Evolutionary conservation across 2,797 vertebrate species (phyloP).

Genomic region (Manis javanica): DNA sequence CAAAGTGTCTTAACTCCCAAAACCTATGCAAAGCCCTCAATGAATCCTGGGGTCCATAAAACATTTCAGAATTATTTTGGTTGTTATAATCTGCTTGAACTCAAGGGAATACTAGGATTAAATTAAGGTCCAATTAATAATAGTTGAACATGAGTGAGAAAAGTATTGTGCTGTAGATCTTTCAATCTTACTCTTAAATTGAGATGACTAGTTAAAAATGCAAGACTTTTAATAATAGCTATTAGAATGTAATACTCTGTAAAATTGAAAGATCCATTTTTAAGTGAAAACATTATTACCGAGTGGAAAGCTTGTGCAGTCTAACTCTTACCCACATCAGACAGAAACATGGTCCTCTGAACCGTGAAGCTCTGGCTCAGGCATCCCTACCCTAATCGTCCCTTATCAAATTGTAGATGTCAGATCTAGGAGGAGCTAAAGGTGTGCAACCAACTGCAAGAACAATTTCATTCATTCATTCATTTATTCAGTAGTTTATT

Average conservation of each 20-base stretch:
- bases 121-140: not conserved
- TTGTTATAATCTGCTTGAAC: conserved; percentile 10
- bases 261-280: not conserved
- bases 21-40: not conserved
- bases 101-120: not conserved
- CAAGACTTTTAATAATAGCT: not conserved
- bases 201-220: not conserved
- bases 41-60: not conserved
- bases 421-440: not conserved
- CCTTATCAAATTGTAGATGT: not conserved
- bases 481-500: not conserved
- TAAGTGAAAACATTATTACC: not conserved
- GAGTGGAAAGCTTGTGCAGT: not conserved
- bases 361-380: not conserved
- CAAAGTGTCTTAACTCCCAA: not conserved
- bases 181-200: not conserved
- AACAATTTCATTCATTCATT: not conserved
- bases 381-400: not conserved
- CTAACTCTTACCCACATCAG: not conserved
- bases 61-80: conserved; percentile 29
- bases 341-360: not conserved
- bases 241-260: not conserved
- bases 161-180: not conserved
- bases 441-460: not conserved
- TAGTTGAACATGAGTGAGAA: not conserved